These are phyloP conservation scores for Seira musarum DNA, from an alignment of 2,888 invertebrate genomes.

Conservation along the genomic window DNA sequence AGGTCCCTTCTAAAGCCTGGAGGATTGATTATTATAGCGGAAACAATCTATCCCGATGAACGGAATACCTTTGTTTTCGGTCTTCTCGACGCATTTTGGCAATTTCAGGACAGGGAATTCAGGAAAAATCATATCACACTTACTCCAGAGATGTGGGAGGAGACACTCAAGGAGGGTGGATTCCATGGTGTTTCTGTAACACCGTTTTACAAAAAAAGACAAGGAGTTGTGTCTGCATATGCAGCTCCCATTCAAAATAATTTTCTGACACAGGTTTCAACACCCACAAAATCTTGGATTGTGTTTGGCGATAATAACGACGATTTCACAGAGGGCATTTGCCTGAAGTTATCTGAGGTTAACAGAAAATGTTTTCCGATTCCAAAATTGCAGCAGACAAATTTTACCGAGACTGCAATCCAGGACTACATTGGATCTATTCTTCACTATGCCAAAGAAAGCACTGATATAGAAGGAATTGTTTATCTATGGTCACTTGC, in stretches of 20 bases:
- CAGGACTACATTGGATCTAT: no score
- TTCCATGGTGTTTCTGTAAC: not conserved
- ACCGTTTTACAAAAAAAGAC: not conserved
- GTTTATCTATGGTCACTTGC: constrained; percentile 28
- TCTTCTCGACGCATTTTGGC: constrained; percentile 53
- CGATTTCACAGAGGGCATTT: not conserved
- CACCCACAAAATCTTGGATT: not conserved
- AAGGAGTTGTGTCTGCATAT: not conserved
- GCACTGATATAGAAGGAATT: constrained; percentile 29
- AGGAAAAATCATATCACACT: constrained; percentile 1
- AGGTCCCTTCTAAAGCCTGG: constrained; percentile 27
- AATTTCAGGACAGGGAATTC: constrained; percentile 36
- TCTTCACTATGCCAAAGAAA: no score
- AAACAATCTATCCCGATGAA: constrained; percentile 25
- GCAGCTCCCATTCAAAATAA: not conserved
- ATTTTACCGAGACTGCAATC: not conserved
- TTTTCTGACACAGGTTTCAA: not conserved
- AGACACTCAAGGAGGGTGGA: not conserved
- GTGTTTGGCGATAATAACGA: not conserved
- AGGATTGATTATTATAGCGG: constrained; percentile 37
- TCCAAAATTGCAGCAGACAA: no score
- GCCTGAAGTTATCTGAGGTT: not conserved
- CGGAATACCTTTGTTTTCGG: constrained; percentile 45
- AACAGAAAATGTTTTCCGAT: not conserved
- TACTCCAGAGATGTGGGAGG: constrained; percentile 6